Evolutionary conservation across 1,140 invertebrate species (phyloP).

Genomic region (Mya arenaria): DNA sequence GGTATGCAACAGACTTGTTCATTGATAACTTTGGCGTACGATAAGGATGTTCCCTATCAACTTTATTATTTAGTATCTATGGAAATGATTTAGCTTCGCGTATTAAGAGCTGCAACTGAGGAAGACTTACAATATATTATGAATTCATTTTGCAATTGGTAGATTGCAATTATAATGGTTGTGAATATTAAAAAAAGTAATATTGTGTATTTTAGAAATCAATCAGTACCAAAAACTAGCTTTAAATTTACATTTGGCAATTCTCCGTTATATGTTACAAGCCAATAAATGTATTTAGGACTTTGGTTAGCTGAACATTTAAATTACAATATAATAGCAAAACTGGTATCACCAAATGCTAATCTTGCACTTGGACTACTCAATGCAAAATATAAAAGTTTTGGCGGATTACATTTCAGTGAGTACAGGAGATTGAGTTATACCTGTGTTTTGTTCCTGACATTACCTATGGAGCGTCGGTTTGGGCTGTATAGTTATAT

Average conservation of each 20-base stretch:
- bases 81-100: constrained; percentile 5
- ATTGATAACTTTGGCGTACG: not conserved
- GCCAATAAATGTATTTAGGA: not conserved
- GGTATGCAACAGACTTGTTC: constrained; percentile 1
- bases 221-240: no score
- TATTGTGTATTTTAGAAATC: constrained; percentile 7
- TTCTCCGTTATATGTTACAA: not conserved
- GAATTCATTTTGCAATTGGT: constrained; percentile 12
- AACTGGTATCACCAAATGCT: not conserved
- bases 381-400: not conserved
- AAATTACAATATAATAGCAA: constrained; percentile 5
- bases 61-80: constrained; percentile 13
- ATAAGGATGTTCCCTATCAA: constrained; percentile 12
- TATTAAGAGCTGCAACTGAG: constrained; percentile 27
- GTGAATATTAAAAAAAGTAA: constrained; percentile 26
- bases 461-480: constrained; percentile 12
- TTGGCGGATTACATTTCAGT: not conserved
- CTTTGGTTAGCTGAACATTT: not conserved
- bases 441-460: constrained; percentile 14
- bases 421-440: constrained; percentile 16
- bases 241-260: not conserved
- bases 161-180: not conserved
- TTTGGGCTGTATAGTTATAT: not conserved
- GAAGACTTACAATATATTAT: constrained; percentile 8
- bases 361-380: not conserved